Evolutionary conservation across 2,113 vertebrate genomes (phyloP), one percentile per base, ranked within the genome.

Genomic region (Lonchura striata): DNA sequence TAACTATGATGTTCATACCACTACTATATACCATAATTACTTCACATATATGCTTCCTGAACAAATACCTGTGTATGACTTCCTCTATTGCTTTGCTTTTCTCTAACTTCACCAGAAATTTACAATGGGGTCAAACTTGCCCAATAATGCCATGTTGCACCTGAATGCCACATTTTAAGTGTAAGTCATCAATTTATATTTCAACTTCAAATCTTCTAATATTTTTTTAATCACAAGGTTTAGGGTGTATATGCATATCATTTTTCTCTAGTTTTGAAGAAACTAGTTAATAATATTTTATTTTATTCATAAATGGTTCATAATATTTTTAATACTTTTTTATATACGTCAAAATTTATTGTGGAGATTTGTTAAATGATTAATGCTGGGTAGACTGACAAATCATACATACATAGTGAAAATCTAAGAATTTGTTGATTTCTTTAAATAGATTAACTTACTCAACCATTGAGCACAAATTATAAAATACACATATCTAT

Each of bases 401-500:
- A 37, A 53, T 80, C 28, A 12, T 89, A 82, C 46, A n/a, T n/a
- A n/a, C n/a, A n/a, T n/a, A 31, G 30, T 65, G 47, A 79, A 94
- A 95, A 82, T 53, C n/a, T 90, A 82, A n/a, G 24, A 60, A 79
- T 61, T 76, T 72, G 46, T 65, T 85, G 25, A 74, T 85, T 90
- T 93, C 50, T 83, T 47, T 78, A 86, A 65, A 60, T 88, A 33
- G 39, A 63, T 74, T 47, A 66, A 63, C 25, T 84, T 31, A 57
- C 52, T 77, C 18, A 68, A 41, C 24, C 54, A 92, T 10, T 76
- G 49, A 88, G 77, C 25, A 74, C 35, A 88, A 57, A 86, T 71
- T 95, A 80, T 83, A 41, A 74, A 94, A 78, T 52, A 28, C 71
- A 72, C 41, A 28, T 85, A 91, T 82, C 59, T 85, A 15, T 82